phyloP scores from a whole-genome alignment of 2,797 vertebrate genomes.

The Phalloptychus januarius region DNA sequence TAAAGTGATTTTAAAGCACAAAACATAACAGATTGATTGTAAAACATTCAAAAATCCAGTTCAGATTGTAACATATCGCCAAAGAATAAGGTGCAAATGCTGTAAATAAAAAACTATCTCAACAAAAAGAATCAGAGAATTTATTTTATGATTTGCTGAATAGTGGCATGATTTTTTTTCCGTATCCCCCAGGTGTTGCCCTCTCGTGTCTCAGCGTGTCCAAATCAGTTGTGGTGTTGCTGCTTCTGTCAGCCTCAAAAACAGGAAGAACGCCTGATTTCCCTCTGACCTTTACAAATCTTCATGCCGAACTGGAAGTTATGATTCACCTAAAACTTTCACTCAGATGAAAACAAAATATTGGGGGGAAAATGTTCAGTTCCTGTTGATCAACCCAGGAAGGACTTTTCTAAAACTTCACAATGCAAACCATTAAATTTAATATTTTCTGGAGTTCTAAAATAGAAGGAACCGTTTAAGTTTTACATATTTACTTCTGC shows the following conservation, averaged over 20 bases:
- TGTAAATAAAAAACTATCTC: neutral
- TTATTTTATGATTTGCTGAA: neutral
- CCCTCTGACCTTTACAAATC: neutral
- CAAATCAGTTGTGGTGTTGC: neutral
- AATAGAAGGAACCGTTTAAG: neutral
- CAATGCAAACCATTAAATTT: too few relatives aligned
- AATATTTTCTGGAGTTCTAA: neutral
- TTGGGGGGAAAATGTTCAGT: neutral
- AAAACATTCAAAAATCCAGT: neutral
- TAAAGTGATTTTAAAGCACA: neutral
- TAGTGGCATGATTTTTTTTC: neutral
- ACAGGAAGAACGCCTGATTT: neutral
- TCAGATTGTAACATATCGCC: neutral
- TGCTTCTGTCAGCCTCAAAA: slow-evolving; percentile 3
- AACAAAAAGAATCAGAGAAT: neutral
- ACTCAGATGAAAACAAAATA: neutral
- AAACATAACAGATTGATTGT: neutral
- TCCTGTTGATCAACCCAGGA: neutral
- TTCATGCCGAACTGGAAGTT: neutral
- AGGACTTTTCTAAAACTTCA: neutral
- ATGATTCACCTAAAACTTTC: slow-evolving; percentile 5
- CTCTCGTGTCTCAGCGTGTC: neutral
- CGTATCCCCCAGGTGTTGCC: neutral
- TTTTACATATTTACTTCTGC: neutral
- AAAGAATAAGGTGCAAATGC: neutral